A percentile compares a stretch with the other conserved stretches of the same genome.
phyloP scores from a whole-genome alignment of 2,113 vertebrate species.

The Daphoenositta chrysoptera region DNA sequence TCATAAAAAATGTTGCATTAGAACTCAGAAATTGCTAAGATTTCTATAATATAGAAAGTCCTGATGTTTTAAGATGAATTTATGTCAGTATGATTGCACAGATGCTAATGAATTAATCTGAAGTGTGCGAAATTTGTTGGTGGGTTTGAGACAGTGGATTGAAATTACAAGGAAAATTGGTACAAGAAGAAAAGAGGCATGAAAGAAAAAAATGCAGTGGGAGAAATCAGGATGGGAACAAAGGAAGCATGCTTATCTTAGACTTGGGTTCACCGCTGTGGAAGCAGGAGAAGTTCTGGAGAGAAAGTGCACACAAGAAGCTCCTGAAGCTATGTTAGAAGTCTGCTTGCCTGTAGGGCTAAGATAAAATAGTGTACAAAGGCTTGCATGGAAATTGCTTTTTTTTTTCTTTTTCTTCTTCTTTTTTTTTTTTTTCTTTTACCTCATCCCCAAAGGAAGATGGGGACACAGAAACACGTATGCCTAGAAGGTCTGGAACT shows the following conservation, averaged over 20 bases:
- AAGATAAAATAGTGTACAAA: conserved; percentile 22
- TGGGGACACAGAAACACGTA: neutral
- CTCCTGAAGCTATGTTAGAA: neutral
- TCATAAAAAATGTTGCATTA: conserved; percentile 24
- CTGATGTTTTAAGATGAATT: neutral
- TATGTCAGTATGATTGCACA: neutral
- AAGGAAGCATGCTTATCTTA: neutral
- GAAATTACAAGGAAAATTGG: conserved; percentile 30
- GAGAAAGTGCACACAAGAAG: neutral
- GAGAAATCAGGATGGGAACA: neutral
- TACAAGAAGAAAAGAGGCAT: neutral
- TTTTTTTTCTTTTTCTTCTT: neutral
- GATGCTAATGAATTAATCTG: conserved; percentile 53
- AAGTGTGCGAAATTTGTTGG: conserved; percentile 46
- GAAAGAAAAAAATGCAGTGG: neutral
- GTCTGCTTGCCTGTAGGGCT: conserved; percentile 52
- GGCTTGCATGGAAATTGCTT: neutral
- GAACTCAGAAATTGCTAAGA: neutral
- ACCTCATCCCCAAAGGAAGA: neutral
- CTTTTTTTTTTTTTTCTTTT: neutral
- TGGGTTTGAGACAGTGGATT: conserved; percentile 14
- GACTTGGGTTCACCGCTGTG: neutral
- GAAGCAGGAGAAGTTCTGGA: neutral
- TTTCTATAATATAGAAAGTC: conserved; percentile 1
- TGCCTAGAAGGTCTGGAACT: conserved; percentile 54